These are phyloP conservation scores for Scylla paramamosain DNA, from an alignment of 1,140 invertebrate genomes.

Conservation along the genomic window DNA sequence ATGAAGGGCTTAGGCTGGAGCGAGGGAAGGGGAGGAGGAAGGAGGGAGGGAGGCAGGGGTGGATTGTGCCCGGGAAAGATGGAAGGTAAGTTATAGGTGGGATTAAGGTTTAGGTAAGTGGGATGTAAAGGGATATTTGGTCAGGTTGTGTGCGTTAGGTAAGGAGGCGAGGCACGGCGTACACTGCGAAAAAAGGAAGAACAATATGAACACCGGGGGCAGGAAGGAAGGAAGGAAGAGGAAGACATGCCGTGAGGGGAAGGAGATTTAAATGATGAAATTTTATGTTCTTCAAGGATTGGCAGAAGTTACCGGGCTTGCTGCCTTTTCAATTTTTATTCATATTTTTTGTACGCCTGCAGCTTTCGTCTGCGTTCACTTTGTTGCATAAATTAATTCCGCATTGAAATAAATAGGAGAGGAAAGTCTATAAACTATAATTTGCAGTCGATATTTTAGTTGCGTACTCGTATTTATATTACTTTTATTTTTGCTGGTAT, in stretches of 20 bases:
- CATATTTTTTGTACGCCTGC: no score
- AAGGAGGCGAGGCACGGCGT: not conserved
- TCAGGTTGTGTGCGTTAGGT: not conserved
- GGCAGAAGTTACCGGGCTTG: no score
- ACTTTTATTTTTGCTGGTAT: no score
- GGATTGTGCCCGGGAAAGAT: not conserved
- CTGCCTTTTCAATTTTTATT: no score
- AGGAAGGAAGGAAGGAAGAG: not conserved
- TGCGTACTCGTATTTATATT: no score
- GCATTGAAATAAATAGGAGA: no score
- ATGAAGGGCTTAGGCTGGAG: not conserved
- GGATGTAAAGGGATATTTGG: slow-evolving; percentile 11
- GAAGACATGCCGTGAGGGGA: not conserved
- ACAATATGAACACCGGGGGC: not conserved
- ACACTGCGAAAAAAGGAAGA: not conserved
- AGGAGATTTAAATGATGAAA: not conserved
- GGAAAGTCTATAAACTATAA: no score
- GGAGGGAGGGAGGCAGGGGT: not conserved
- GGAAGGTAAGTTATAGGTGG: slow-evolving; percentile 13
- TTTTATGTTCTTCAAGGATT: not conserved
- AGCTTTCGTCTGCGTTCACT: no score
- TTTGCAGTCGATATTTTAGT: no score
- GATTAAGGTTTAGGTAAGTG: slow-evolving; percentile 12
- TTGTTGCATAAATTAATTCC: no score
- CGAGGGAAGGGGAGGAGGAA: not conserved